Evolutionary conservation across 23 tunicate genomes (phyloP).

Genomic region (Ciona savignyi): DNA sequence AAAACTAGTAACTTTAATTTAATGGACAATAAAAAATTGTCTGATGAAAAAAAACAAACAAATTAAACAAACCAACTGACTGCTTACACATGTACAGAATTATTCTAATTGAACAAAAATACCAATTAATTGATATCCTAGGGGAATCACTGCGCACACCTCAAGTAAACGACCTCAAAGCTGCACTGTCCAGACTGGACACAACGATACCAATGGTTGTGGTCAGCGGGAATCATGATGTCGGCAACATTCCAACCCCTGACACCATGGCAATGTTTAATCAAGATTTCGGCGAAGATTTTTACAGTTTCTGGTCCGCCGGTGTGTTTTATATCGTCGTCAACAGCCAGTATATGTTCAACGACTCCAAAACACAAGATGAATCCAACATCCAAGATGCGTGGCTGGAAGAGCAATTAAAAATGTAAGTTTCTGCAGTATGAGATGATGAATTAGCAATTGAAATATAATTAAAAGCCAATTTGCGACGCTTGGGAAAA

Average conservation of each 20-base stretch:
- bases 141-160: not conserved
- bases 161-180: constrained; percentile 14
- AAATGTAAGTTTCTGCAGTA: constrained; percentile 27
- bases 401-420: constrained; percentile 35
- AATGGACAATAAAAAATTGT: no score
- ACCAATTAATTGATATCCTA: not conserved
- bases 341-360: constrained; percentile 30
- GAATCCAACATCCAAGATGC: constrained; percentile 15
- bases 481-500: no score
- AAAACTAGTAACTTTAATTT: no score
- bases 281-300: constrained; percentile 43
- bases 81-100: not conserved
- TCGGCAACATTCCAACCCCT: constrained; percentile 22
- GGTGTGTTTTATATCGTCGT: constrained; percentile 38
- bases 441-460: no score
- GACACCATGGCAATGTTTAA: constrained; percentile 11
- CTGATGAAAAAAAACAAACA: no score
- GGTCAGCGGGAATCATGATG: constrained; percentile 49
- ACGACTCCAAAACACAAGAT: constrained; percentile 2
- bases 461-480: no score
- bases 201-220: constrained; percentile 25
- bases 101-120: not conserved
- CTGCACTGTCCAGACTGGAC: constrained; percentile 1
- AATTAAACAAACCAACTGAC: no score
- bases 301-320: constrained; percentile 24